phyloP scores from a whole-genome alignment of 2,888 invertebrate genomes.

The Andrena minutula region DNA sequence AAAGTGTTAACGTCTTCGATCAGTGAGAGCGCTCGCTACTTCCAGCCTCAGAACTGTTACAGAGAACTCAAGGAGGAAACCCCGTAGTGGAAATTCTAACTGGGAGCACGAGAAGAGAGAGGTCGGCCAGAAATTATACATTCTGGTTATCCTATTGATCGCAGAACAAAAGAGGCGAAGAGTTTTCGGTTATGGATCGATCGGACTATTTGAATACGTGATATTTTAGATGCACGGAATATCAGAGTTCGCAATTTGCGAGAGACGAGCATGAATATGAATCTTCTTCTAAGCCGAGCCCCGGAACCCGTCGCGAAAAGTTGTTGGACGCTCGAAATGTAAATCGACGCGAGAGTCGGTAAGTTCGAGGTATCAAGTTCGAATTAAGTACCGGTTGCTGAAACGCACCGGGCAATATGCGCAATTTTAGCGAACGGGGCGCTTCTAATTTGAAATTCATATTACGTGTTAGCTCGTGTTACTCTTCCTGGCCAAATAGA shows the following conservation, averaged over 20 bases:
- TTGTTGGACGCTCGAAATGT: conserved; percentile 27
- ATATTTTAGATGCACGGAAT: neutral
- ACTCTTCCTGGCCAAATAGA: neutral
- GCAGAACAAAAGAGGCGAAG: neutral
- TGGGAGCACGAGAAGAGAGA: neutral
- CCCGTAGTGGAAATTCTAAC: too few species aligned
- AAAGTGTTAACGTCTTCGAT: too few species aligned
- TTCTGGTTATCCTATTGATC: neutral
- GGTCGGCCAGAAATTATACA: neutral
- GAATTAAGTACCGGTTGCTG: conserved; percentile 45
- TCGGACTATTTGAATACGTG: neutral
- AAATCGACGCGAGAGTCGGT: conserved; percentile 11
- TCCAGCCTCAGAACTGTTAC: too few species aligned
- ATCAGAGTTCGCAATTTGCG: neutral
- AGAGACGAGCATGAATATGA: conserved; percentile 27
- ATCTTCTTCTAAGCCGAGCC: conserved; percentile 35
- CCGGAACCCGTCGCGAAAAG: conserved; percentile 30
- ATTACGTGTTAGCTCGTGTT: conserved; percentile 24
- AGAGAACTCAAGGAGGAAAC: too few species aligned
- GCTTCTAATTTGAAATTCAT: conserved; percentile 55
- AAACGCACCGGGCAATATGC: conserved; percentile 43
- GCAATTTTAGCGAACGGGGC: conserved; percentile 38
- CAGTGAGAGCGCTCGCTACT: too few species aligned
- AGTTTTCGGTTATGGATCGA: neutral
- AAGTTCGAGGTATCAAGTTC: conserved; percentile 48